phyloP scores from a whole-genome alignment of 2,888 invertebrate species.

The Tetheella fluctuosa region DNA sequence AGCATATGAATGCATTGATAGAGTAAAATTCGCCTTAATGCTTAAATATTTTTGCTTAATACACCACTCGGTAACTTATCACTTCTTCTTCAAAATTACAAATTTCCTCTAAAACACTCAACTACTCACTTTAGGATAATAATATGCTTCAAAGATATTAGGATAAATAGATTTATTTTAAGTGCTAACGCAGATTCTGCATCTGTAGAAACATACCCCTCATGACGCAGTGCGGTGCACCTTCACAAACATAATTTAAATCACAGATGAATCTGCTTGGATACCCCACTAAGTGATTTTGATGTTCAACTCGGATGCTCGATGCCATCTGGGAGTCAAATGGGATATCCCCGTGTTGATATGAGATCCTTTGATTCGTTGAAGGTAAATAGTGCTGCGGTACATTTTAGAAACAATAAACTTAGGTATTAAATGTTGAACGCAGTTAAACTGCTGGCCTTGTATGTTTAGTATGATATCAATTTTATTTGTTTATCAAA shows the following conservation, averaged over 20 bases:
- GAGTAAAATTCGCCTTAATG: too few species aligned
- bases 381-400: neutral
- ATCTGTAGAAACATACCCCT: neutral
- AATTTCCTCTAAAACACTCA: too few species aligned
- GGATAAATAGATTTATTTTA: too few species aligned
- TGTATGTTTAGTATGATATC: neutral
- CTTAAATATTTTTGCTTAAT: too few species aligned
- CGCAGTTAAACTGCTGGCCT: too few species aligned
- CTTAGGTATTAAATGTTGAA: neutral
- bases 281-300: slow-evolving; percentile 45
- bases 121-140: too few species aligned
- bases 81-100: too few species aligned
- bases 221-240: slow-evolving; percentile 37
- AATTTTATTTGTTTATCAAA: too few species aligned
- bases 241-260: slow-evolving; percentile 55
- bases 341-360: slow-evolving; percentile 16
- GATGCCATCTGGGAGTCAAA: slow-evolving; percentile 22
- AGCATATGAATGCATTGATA: too few species aligned
- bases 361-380: slow-evolving; percentile 12
- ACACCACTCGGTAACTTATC: too few species aligned
- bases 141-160: too few species aligned
- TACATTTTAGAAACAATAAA: neutral
- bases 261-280: slow-evolving; percentile 52
- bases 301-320: slow-evolving; percentile 36
- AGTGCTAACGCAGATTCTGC: neutral